phyloP scores from a whole-genome alignment of 2,113 vertebrate genomes.

The Thinocorus orbignyianus region DNA sequence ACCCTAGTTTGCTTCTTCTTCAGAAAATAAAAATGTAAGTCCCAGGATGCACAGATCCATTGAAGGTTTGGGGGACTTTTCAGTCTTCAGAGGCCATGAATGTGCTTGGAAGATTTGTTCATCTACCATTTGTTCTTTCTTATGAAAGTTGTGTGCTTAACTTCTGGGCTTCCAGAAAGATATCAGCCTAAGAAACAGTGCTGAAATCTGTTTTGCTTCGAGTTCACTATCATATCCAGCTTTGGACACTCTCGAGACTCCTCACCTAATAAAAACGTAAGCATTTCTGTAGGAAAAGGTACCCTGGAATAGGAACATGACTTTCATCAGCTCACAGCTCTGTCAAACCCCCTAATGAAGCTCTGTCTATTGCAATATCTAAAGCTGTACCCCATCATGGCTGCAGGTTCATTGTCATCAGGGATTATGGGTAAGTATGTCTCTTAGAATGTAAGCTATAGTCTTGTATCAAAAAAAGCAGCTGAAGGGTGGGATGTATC shows the following conservation, averaged over 20 bases:
- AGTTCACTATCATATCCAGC: neutral
- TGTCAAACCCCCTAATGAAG: fast-evolving
- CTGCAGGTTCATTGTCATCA: neutral
- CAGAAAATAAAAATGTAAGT: neutral
- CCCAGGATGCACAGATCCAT: neutral
- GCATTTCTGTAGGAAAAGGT: neutral
- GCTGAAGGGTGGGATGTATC: neutral
- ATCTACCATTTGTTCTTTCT: neutral
- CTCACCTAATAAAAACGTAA: neutral
- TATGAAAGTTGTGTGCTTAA: neutral
- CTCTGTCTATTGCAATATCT: neutral
- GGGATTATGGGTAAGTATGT: neutral
- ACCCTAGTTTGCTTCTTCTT: neutral
- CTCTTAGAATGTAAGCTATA: neutral
- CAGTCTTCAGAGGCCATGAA: neutral
- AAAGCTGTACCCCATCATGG: neutral
- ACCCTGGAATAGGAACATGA: neutral
- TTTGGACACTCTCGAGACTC: neutral
- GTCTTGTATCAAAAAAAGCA: neutral
- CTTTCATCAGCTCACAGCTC: neutral
- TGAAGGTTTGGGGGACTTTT: neutral
- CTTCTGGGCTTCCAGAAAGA: neutral
- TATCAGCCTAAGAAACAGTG: neutral
- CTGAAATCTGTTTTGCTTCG: neutral
- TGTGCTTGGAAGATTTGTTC: neutral